These are phyloP conservation scores for Lophius americanus DNA, from an alignment of 2,797 vertebrate species.

Conservation along the genomic window DNA sequence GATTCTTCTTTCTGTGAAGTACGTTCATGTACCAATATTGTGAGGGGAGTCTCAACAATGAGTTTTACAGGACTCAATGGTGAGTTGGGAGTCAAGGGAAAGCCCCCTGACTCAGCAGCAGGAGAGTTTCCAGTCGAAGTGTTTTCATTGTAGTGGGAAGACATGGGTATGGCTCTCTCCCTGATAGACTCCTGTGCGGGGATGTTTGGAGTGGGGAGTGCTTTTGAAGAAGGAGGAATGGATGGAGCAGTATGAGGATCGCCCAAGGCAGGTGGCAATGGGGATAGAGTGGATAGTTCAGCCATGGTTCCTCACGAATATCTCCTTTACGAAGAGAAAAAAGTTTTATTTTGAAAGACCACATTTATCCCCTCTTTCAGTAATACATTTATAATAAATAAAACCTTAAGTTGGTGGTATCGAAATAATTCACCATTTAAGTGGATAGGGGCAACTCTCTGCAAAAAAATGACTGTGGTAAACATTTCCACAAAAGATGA, in stretches of 20 bases:
- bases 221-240: conserved; percentile 55
- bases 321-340: conserved; percentile 53
- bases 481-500: too few relatives aligned
- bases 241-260: conserved; percentile 69
- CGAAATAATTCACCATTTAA: too few relatives aligned
- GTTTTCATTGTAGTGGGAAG: conserved; percentile 74
- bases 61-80: conserved; percentile 16
- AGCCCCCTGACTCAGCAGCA: conserved; percentile 15
- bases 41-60: conserved; percentile 15
- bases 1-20: conserved; percentile 31
- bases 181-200: conserved; percentile 52
- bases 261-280: conserved; percentile 71
- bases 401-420: too few relatives aligned
- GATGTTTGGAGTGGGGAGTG: conserved; percentile 36
- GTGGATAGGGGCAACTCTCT: too few relatives aligned
- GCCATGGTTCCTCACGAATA: conserved; percentile 76
- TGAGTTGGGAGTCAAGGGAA: background rate
- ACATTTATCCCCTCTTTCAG: too few relatives aligned
- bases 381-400: background rate
- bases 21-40: conserved; percentile 19
- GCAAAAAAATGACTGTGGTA: too few relatives aligned
- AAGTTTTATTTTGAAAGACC: background rate
- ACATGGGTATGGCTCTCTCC: conserved; percentile 64
- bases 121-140: conserved; percentile 53
- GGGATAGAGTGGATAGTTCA: conserved; percentile 77